phyloP scores from a whole-genome alignment of 2,113 vertebrate genomes.

The Neotoma lepida region DNA sequence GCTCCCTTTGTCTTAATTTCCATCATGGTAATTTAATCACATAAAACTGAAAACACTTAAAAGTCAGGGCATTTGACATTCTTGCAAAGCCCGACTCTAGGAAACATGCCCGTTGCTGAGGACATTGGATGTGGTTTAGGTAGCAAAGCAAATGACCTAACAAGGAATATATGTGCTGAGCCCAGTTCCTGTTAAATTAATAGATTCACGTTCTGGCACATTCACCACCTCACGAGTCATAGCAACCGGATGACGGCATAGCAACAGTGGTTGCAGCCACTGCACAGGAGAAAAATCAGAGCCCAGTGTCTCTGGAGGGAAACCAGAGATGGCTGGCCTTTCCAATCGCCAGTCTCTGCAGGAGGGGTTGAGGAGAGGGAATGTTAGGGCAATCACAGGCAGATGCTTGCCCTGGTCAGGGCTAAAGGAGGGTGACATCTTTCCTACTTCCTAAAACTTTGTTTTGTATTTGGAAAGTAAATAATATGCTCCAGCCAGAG shows the following conservation, averaged over 20 bases:
- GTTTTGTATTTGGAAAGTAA: conserved; percentile 67
- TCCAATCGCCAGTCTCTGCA: neutral
- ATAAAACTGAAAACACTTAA: conserved; percentile 62
- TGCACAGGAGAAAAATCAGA: conserved; percentile 57
- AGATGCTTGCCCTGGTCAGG: neutral
- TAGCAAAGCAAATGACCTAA: conserved; percentile 78
- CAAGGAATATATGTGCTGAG: conserved; percentile 72
- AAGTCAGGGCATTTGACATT: conserved; percentile 62
- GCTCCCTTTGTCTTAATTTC: neutral
- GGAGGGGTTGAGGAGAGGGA: neutral
- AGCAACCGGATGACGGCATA: conserved; percentile 76
- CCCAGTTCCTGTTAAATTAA: conserved; percentile 77
- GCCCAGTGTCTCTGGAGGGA: conserved; percentile 51
- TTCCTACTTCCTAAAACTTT: conserved; percentile 46
- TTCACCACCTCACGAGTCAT: conserved; percentile 69
- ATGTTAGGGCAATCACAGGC: neutral
- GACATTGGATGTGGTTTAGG: conserved; percentile 71
- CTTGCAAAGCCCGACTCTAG: conserved; percentile 70
- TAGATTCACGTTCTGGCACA: conserved; percentile 73
- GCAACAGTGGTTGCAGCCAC: conserved; percentile 75
- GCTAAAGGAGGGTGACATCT: conserved; percentile 3
- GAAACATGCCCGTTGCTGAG: conserved; percentile 73
- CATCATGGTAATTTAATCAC: neutral
- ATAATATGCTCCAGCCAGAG: conserved; percentile 59
- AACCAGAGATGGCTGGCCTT: conserved; percentile 33